Evolutionary conservation across 2,797 vertebrate species (phyloP), one percentile per base, ranked within the genome.

Genomic region (Cercopithecus diana): DNA sequence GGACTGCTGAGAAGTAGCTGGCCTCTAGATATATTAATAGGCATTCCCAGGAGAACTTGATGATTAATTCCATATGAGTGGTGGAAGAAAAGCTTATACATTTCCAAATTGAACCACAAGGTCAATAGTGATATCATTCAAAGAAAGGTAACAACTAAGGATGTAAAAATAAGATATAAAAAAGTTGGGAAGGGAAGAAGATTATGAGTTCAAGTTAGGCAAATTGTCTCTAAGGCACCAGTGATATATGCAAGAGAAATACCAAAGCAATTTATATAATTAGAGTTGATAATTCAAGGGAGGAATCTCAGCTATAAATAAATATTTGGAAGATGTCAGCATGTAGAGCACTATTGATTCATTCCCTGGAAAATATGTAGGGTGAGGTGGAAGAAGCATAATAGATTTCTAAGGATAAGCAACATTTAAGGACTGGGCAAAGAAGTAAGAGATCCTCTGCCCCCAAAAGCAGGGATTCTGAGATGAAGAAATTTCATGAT

Each of bases 31-130:
- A 39, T 4, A 20, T 9, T 43, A 30, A 36, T 3, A 33, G n/a
- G n/a, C 39, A 3, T 17, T 24, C 4, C 26, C 13, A n/a, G 8
- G 26, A 20, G 2, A 61, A 10, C 4, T 11, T 48, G 5, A 43
- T 64, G 22, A 75, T 83, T 89, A 67, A 75, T 57, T 84, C 26
- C 55, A 2, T 43, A 19, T 30, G 36, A 10, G 8, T 67, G 8
- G 41, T 85, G 12, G 13, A 43, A 77, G 10, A 41, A 72, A 72
- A 82, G 20, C 14, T n/a, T 55, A 41, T 93, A 39, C 19, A 36
- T 43, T 52, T 96, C 48, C 70, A 8, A 90, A 36, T 22, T 61
- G 45, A 87, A 80, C 26, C 30, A 33, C 11, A 70, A 75, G 81
- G 20, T 90, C 9, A 15, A 3, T 4, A 52, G 36, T 30, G 22